A percentile compares a stretch with the other conserved stretches of the same genome.
Evolutionary conservation across 2,797 vertebrate species (phyloP).

Genomic region (Mormyrops attenuatus): DNA sequence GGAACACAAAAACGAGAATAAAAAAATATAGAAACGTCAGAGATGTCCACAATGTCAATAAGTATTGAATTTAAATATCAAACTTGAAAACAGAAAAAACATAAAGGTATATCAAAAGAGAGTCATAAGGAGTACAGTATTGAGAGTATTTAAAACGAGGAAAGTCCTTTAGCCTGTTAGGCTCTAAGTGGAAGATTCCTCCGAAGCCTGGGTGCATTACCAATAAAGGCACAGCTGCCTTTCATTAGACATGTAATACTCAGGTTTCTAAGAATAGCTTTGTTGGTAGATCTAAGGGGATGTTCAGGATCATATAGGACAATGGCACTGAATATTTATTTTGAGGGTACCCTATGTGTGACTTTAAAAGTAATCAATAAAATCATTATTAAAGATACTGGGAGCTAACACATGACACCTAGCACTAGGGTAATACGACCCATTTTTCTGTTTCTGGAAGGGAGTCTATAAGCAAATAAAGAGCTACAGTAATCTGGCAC

Average conservation of each 20-base stretch:
- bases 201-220: background rate
- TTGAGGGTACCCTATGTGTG: background rate
- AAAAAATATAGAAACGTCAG: background rate
- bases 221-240: background rate
- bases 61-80: background rate
- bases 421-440: background rate
- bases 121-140: background rate
- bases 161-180: background rate
- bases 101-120: background rate
- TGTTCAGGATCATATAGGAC: background rate
- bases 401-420: background rate
- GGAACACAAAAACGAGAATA: background rate
- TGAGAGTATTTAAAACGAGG: background rate
- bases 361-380: background rate
- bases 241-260: background rate
- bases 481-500: background rate
- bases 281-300: background rate
- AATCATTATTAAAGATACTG: background rate
- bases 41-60: background rate
- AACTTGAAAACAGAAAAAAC: background rate
- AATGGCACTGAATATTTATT: background rate
- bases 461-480: background rate
- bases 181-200: background rate
- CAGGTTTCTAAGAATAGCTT: background rate
- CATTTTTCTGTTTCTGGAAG: background rate